A percentile compares a stretch with the other conserved stretches of the same genome.
phyloP scores from a whole-genome alignment of 2,888 invertebrate species.

The Rotaria macrura region DNA sequence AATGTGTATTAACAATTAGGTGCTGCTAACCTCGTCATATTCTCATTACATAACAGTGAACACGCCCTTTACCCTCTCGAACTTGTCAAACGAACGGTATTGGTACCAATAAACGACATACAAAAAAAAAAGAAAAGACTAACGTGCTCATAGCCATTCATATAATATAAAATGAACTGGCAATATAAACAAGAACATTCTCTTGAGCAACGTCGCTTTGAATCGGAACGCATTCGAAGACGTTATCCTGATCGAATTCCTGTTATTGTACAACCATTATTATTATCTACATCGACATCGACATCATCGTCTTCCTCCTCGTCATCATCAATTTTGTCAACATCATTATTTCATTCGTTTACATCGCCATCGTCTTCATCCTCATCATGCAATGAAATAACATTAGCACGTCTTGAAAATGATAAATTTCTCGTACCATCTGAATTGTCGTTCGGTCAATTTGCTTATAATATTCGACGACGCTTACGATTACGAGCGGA shows the following conservation, averaged over 20 bases:
- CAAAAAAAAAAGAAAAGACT: background rate
- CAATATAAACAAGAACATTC: conserved; percentile 6
- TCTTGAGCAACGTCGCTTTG: background rate
- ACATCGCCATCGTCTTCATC: conserved; percentile 58
- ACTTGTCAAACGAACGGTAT: background rate
- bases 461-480: conserved; percentile 16
- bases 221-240: conserved; percentile 4
- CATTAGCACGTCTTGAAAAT: background rate
- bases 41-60: background rate
- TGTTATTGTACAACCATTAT: background rate
- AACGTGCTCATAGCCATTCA: background rate
- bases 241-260: conserved; percentile 14
- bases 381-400: background rate
- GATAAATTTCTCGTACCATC: background rate
- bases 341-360: conserved; percentile 84
- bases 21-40: background rate
- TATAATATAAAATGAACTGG: background rate
- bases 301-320: conserved; percentile 79
- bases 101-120: background rate
- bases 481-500: conserved; percentile 9
- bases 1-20: background rate
- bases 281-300: conserved; percentile 52
- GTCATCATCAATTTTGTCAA: conserved; percentile 77
- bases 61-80: background rate
- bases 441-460: conserved; percentile 10